These are phyloP conservation scores for Polypterus bichir DNA, from an alignment of 2,113 vertebrate genomes.

Conservation along the genomic window DNA sequence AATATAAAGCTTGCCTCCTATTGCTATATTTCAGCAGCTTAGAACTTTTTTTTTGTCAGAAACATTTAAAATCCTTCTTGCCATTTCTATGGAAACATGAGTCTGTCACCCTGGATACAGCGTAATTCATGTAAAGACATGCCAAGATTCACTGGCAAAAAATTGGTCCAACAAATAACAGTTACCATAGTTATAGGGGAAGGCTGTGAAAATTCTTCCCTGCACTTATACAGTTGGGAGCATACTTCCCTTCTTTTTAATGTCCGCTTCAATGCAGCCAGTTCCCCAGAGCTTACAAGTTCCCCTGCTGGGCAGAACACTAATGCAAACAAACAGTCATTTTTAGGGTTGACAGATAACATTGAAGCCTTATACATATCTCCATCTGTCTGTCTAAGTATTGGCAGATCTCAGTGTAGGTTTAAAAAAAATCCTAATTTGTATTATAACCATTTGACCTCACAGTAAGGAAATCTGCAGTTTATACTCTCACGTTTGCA, in stretches of 20 bases:
- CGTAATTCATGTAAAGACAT: slow-evolving; percentile 27
- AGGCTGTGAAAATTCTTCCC: slow-evolving; percentile 22
- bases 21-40: slow-evolving; percentile 7
- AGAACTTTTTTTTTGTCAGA: slow-evolving; percentile 18
- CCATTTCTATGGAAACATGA: slow-evolving; percentile 28
- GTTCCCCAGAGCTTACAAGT: slow-evolving; percentile 27
- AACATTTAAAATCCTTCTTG: slow-evolving; percentile 21
- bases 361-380: slow-evolving; percentile 15
- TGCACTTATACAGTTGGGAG: slow-evolving; percentile 10
- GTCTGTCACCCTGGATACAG: slow-evolving; percentile 27
- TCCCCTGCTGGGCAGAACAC: slow-evolving; percentile 22
- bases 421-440: too few relatives aligned
- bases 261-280: slow-evolving; percentile 19
- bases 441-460: too few relatives aligned
- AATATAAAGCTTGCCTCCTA: background rate
- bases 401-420: too few relatives aligned
- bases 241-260: slow-evolving; percentile 18
- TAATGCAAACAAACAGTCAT: slow-evolving; percentile 21
- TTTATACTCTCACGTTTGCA: too few relatives aligned
- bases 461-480: too few relatives aligned
- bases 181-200: slow-evolving; percentile 27
- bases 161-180: slow-evolving; percentile 22
- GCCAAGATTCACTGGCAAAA: slow-evolving; percentile 29
- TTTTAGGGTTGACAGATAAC: slow-evolving; percentile 25
- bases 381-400: slow-evolving; percentile 11